These are phyloP conservation scores for Ladona fulva DNA, from an alignment of 1,140 invertebrate species.

Conservation along the genomic window DNA sequence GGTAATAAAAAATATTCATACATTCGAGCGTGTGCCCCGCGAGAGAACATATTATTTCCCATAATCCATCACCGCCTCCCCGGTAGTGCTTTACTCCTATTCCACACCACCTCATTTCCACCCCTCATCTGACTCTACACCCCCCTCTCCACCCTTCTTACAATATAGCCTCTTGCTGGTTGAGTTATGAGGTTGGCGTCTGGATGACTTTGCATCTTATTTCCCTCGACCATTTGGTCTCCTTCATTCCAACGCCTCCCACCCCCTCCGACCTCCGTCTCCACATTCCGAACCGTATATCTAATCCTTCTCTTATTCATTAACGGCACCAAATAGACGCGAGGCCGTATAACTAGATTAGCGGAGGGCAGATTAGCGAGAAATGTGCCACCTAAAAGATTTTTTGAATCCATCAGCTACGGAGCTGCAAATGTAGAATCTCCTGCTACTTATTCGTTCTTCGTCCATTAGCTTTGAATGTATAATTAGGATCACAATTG, in stretches of 20 bases:
- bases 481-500: too few relatives aligned
- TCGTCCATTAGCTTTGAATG: too few relatives aligned
- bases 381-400: not conserved
- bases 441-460: too few relatives aligned
- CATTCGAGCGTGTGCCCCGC: not conserved
- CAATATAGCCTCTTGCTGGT: not conserved
- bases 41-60: not conserved
- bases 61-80: not conserved
- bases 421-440: too few relatives aligned
- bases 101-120: not conserved
- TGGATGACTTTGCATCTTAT: conserved; percentile 2
- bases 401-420: not conserved
- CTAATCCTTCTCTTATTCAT: not conserved
- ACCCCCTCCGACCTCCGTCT: not conserved
- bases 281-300: not conserved
- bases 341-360: not conserved
- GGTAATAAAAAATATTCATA: not conserved
- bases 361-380: not conserved
- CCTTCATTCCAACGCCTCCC: not conserved
- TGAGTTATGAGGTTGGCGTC: not conserved
- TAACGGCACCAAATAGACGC: not conserved
- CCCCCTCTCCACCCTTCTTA: not conserved
- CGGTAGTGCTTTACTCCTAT: conserved; percentile 4
- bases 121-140: not conserved
- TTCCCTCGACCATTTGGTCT: not conserved